Percentiles rank a stretch among this genome's conserved stretches.
phyloP scores from a whole-genome alignment of 92 coral and sea anemone genomes.

The Desmophyllum pertusum region DNA sequence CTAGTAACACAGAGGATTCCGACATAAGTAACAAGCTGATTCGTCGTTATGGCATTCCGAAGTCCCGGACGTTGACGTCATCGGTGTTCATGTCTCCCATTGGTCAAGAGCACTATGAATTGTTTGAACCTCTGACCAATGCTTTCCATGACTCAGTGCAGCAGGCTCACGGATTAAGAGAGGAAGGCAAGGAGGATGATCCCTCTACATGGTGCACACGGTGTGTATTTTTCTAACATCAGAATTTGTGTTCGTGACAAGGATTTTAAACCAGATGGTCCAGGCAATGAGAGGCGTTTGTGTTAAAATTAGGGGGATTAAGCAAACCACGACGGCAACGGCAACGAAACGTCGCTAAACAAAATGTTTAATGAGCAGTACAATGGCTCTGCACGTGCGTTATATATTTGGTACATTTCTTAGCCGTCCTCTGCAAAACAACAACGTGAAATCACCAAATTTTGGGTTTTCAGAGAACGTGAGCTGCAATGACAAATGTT shows the following conservation, averaged over 20 bases:
- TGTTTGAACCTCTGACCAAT: slow-evolving; percentile 82
- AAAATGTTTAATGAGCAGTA: too few relatives aligned
- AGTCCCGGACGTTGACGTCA: slow-evolving; percentile 69
- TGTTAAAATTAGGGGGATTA: too few relatives aligned
- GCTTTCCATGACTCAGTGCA: slow-evolving; percentile 55
- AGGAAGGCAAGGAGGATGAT: slow-evolving; percentile 11
- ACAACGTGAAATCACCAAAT: too few relatives aligned
- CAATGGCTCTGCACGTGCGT: too few relatives aligned
- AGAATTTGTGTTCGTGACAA: too few relatives aligned
- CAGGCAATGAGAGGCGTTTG: not conserved
- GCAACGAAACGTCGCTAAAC: too few relatives aligned
- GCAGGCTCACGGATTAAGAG: slow-evolving; percentile 44
- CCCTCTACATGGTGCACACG: slow-evolving; percentile 85
- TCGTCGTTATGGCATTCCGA: slow-evolving; percentile 78
- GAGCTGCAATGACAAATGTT: too few relatives aligned
- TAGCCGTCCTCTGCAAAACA: too few relatives aligned
- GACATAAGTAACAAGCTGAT: slow-evolving; percentile 58
- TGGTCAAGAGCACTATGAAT: slow-evolving; percentile 85
- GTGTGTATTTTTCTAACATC: too few relatives aligned
- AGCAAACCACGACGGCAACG: too few relatives aligned
- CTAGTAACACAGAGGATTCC: slow-evolving; percentile 34
- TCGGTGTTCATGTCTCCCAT: slow-evolving; percentile 82
- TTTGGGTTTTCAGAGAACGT: too few relatives aligned
- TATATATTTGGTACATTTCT: too few relatives aligned
- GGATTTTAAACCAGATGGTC: not conserved